Evolutionary conservation across 2,888 invertebrate genomes (phyloP), one percentile per base, ranked within the genome.

Genomic region (Drosophila cracens): DNA sequence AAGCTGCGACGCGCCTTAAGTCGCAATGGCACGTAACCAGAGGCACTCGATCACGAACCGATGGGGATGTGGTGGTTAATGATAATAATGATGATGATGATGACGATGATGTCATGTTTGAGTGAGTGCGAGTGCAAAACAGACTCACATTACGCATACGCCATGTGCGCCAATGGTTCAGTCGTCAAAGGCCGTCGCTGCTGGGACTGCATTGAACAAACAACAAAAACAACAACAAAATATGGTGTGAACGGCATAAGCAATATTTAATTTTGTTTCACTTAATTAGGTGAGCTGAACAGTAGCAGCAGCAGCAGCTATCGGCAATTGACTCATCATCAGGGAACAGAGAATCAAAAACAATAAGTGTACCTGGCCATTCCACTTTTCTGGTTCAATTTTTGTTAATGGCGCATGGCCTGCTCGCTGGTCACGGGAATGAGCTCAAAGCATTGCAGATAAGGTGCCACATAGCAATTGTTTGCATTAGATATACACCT

Each of bases 121-220:
- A 21, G 48, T 52, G 52, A 77, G 63, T 76, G 78, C n/a, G 60
- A 70, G 46, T 31, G 29, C 48, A 29, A 52, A n/a, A 59, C 34
- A 48, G 57, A 43, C 40, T 48, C 56, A 59, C 52, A 86, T 83
- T 89, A 79, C 87, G 74, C 77, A 84, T 85, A 81, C 84, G 89
- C 87, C 84, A 81, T 84, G 84, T 87, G 84, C 69, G 70, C 58
- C 31, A 33, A 29, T 48, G 48, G 40, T 53, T 56, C 79, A 70
- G 64, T 54, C 66, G 61, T 33, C 52, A 66, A 69, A 80, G 76
- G 81, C 66, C 73, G 64, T 46, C 60, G 27, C 62, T 68, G 58
- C 78, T 70, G 51, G 52, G 49, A 61, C 51, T 78, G 89, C 89
- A 84, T 88, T 88, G 74, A 74, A 83, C 83, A 86, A 84, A 84